Base-by-base conservation (phyloP, 1,140 invertebrate genomes). In the Elymnias hypermnestra region DNA sequence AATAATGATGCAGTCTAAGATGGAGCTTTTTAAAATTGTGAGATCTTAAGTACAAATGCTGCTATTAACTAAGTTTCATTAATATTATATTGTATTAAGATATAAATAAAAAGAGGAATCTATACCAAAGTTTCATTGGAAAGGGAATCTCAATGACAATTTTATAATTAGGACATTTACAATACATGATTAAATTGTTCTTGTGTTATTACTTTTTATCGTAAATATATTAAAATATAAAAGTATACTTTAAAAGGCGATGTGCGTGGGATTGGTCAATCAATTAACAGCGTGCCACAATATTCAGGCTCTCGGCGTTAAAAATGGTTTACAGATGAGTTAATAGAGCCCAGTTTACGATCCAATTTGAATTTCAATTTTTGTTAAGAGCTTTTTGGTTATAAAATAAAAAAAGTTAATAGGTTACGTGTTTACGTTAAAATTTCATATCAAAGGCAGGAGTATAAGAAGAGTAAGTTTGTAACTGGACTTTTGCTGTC, bases 291-390 rank as follows among this genome's bases (percentile, higher is more conserved):
- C 33, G 5, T 19, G 15, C 33, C 26, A 10, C 23, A 41, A 41
- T 44, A 36, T 23, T 17, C 15, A 38, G 15, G 15, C 23, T 29
- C 22, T 25, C 23, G 35, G 19, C 15, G 23, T 25, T 46, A 46
- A 38, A 40, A 37, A 46, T 14, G 15, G 33, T 38, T 38, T 25
- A 28, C 29, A 38, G 33, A 39, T 28, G 43, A 37, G 31, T 42
- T 47, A 52, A 52, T 33, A 56, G 38, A 46, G 35, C 19, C 36
- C 33, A 31, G 31, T 57, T 57, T 45, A 59, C 48, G 47, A 52
- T 48, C 40, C 47, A 54, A 55, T 59, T 55, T 44, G 41, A 50
- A 55, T 55, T 51, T 46, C 33, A 46, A 57, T 48, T 47, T 57
- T 37, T 25, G 23, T 46, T 38, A 29, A 29, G 43, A 28, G 17